Conservation (phyloP, 1,140 invertebrate species). For the Hylaeus volcanicus region DNA sequence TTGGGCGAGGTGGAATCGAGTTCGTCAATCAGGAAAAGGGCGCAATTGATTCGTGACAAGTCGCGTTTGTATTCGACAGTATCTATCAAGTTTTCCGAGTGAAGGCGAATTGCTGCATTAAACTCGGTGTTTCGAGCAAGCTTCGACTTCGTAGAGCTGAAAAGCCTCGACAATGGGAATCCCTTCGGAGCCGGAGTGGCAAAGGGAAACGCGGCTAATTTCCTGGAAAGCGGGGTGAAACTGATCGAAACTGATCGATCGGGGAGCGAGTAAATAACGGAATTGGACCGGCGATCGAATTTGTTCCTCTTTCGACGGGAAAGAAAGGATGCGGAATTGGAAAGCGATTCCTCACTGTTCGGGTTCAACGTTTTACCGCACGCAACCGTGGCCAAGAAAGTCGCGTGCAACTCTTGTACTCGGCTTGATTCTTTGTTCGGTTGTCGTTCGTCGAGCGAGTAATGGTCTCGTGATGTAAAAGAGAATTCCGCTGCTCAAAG, state of each 20-base stretch:
- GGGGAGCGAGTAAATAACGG: constrained; percentile 38
- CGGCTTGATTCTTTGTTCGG: constrained; percentile 1
- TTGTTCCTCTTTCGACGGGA: constrained; percentile 24
- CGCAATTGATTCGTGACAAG: neutral
- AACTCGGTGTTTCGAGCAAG: constrained; percentile 26
- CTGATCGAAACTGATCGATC: constrained; percentile 43
- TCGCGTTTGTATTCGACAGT: neutral
- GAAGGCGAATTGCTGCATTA: neutral
- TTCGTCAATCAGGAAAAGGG: no score
- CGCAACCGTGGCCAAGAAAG: neutral
- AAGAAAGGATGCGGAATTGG: constrained; percentile 13
- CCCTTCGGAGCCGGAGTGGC: constrained; percentile 10
- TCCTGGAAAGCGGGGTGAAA: constrained; percentile 41
- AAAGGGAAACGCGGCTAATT: constrained; percentile 37
- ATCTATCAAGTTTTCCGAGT: neutral
- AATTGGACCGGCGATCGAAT: constrained; percentile 43
- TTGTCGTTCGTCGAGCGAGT: no score
- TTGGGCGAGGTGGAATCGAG: no score
- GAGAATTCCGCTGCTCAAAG: no score
- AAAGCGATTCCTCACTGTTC: constrained; percentile 26
- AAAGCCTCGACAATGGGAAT: constrained; percentile 16
- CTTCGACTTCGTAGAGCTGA: neutral
- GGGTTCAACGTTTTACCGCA: neutral
- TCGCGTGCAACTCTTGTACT: neutral
- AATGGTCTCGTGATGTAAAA: no score